phyloP scores from a whole-genome alignment of 2,797 vertebrate genomes.

The Rhincodon typus region DNA sequence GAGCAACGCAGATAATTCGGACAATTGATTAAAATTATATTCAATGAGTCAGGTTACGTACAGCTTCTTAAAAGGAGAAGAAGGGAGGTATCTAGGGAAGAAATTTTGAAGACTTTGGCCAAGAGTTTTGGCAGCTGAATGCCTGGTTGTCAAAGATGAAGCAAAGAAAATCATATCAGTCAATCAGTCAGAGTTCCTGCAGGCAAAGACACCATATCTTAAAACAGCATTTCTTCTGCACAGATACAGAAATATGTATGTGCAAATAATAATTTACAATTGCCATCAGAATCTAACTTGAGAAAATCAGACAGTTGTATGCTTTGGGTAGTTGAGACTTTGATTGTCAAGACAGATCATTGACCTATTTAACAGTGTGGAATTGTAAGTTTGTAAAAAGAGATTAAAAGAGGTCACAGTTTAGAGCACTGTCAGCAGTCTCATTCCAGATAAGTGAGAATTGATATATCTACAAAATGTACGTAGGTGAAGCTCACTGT shows the following conservation, averaged over 20 bases:
- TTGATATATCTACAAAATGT: neutral
- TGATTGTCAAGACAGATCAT: neutral
- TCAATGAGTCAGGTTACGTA: neutral
- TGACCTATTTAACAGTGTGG: neutral
- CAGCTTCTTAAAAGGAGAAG: neutral
- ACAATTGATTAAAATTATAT: neutral
- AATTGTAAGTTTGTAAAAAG: neutral
- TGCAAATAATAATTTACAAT: neutral
- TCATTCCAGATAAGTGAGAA: neutral
- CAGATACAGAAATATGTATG: neutral
- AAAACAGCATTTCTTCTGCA: neutral
- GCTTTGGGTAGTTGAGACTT: neutral
- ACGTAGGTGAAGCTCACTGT: neutral
- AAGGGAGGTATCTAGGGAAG: neutral
- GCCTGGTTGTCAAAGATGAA: no score
- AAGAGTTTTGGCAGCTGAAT: neutral
- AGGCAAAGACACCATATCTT: neutral
- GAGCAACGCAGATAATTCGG: neutral
- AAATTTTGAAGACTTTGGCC: neutral
- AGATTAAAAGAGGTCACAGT: neutral
- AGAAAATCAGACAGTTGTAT: neutral
- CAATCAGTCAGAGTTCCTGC: neutral
- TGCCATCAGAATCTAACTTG: neutral
- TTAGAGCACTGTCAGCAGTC: neutral
- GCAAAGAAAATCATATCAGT: neutral